Evolutionary conservation across 2,797 vertebrate species (phyloP), one percentile per base, ranked within the genome.

Genomic region (Toxotes lorentzi): DNA sequence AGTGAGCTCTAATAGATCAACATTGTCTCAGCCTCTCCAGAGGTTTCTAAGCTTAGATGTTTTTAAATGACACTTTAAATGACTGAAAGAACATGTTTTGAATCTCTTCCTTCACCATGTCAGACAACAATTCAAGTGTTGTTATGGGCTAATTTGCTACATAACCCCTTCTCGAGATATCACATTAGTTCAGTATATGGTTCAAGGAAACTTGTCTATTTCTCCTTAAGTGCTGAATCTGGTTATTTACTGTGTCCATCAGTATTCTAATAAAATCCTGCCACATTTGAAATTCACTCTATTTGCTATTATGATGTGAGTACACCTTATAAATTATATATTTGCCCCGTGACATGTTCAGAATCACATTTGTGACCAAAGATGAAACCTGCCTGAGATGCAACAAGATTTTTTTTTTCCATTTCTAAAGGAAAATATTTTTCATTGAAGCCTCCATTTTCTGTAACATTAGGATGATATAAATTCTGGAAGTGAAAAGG

Each of bases 1-100:
- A 73, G 57, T 50, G 67, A 73, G 66, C 81, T 48, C 67, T 73
- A 1, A 50, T 68, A 40, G 68, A 64, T 70, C 82, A 62, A 10
- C 67, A 3, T 30, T 9, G 58, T 34, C 72, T 73, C 72, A 4
- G 57, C 17, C 61, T 64, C 16, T n/a, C 24, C 21, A 24, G 0
- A 83, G 56, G 23, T 67, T 70, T 68, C 3, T 17, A 24, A 63
- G 67, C 64, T 30, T 21, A 19, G n/a, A 12, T 16, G 32, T 14
- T 53, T 54, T 43, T 40, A 47, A 47, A 61, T 30, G 50, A 30
- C 16, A 24, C 19, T 68, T 35, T 17, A 59, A 71, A 65, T 6
- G 43, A 66, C 0, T 24, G 14, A 48, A 74, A 71, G 2, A 24
- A 63, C 7, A 43, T 9, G 34, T 56, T 58, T 63, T 47, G 23